Conservation (phyloP, 2,797 vertebrate genomes). For the Sebastes kiyomatsui region DNA sequence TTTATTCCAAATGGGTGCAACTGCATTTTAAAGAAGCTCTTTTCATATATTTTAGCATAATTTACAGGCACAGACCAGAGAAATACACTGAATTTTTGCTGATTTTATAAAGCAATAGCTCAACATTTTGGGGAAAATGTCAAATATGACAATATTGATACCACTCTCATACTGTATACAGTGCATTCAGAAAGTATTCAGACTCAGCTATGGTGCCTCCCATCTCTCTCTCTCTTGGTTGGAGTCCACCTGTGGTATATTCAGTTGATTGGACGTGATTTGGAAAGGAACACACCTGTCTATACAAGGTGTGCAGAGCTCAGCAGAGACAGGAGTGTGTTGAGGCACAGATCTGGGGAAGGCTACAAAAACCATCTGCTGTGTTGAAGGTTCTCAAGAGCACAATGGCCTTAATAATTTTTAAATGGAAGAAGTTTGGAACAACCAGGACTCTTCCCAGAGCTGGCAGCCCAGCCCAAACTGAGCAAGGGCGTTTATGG, state of each 20-base stretch:
- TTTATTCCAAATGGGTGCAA: background rate
- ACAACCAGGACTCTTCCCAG: too few relatives aligned
- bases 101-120: background rate
- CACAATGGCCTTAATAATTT: too few relatives aligned
- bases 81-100: background rate
- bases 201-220: background rate
- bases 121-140: background rate
- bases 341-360: background rate
- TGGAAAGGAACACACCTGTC: background rate
- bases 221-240: background rate
- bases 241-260: background rate
- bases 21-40: background rate
- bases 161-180: too few relatives aligned
- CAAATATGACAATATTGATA: background rate
- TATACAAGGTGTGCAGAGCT: background rate
- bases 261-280: background rate
- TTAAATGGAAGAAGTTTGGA: too few relatives aligned
- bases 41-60: background rate
- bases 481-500: background rate
- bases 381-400: background rate
- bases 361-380: background rate
- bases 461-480: too few relatives aligned
- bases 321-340: background rate
- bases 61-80: background rate
- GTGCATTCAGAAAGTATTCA: too few relatives aligned